phyloP scores from a whole-genome alignment of 2,113 vertebrate species.

The Clupea harengus region DNA sequence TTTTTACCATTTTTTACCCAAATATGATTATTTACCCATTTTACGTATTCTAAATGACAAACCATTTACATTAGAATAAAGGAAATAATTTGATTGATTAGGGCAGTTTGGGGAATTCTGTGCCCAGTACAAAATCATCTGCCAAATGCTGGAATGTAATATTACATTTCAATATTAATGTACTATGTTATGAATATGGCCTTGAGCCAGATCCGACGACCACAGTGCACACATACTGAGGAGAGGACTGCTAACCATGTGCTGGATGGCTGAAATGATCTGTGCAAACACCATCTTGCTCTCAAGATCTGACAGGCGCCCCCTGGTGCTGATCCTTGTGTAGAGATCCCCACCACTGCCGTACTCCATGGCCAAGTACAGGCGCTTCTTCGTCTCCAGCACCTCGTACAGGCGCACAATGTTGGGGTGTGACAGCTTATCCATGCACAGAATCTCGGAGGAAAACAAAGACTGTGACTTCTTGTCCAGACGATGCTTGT shows the following conservation, averaged over 20 bases:
- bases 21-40: neutral
- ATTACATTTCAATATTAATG: too few species aligned
- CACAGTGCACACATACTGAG: neutral
- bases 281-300: slow-evolving; percentile 72
- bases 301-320: slow-evolving; percentile 68
- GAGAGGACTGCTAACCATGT: slow-evolving; percentile 70
- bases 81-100: neutral
- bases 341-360: slow-evolving; percentile 75
- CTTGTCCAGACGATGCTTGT: slow-evolving; percentile 64
- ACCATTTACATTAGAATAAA: neutral
- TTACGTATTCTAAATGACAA: neutral
- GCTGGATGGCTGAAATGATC: slow-evolving; percentile 71
- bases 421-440: slow-evolving; percentile 75
- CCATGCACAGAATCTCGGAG: slow-evolving; percentile 75
- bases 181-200: neutral
- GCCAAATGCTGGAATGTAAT: neutral
- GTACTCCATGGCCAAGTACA: slow-evolving; percentile 76
- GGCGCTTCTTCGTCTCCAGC: slow-evolving; percentile 66
- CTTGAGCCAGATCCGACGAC: neutral
- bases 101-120: neutral
- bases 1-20: too few species aligned
- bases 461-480: slow-evolving; percentile 49
- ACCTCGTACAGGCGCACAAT: slow-evolving; percentile 77
- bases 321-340: slow-evolving; percentile 67
- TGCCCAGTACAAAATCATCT: neutral